These are phyloP conservation scores for Cryptoleucopteryx plumbea DNA, from an alignment of 2,113 vertebrate genomes.

Conservation along the genomic window DNA sequence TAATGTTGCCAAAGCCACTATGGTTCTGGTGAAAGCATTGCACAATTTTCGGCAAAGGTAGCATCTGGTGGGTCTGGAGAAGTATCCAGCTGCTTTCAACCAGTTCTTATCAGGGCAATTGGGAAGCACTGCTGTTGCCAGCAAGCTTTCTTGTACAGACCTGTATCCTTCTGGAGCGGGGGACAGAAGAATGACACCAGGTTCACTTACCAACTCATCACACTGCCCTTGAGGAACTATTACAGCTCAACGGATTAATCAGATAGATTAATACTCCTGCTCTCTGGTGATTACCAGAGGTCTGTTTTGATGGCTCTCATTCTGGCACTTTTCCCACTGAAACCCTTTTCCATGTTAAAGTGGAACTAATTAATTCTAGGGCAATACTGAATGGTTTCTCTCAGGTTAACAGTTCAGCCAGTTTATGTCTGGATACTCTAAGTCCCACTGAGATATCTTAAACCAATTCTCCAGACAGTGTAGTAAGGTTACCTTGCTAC, in stretches of 20 bases:
- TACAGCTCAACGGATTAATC: conserved; percentile 57
- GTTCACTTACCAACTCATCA: conserved; percentile 28
- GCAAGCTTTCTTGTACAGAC: background rate
- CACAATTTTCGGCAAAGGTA: background rate
- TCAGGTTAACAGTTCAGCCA: conserved; percentile 31
- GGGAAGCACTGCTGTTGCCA: background rate
- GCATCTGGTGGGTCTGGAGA: background rate
- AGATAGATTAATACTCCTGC: conserved; percentile 44
- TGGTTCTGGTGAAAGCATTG: background rate
- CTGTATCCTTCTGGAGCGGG: background rate
- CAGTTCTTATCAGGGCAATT: background rate
- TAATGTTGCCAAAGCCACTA: background rate
- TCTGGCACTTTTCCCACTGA: conserved; percentile 42
- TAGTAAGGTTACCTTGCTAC: background rate
- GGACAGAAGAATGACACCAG: background rate
- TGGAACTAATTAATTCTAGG: conserved; percentile 60
- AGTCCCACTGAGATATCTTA: background rate
- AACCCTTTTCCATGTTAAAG: conserved; percentile 49
- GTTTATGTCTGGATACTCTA: background rate
- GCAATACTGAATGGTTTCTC: conserved; percentile 49
- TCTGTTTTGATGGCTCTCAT: conserved; percentile 48
- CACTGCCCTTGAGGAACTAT: conserved; percentile 33
- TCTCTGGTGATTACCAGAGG: conserved; percentile 48
- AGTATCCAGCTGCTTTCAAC: background rate
- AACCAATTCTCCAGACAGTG: background rate